Base-by-base conservation (phyloP, 2,113 vertebrate genomes). In the Orycteropus afer region DNA sequence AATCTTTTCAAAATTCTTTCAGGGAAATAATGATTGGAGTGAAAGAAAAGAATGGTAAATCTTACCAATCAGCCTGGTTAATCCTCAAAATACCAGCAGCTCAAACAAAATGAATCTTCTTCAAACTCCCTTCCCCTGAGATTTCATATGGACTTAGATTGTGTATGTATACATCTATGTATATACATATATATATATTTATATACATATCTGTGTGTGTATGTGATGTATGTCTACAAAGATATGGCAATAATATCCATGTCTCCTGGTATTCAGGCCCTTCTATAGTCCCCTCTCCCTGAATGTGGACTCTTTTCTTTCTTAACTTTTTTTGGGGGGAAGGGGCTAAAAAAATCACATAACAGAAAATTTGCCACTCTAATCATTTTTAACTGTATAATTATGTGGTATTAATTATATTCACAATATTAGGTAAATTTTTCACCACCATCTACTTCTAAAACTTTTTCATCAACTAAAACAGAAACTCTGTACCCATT, bases 31-130 rank as follows among this genome's bases (percentile, higher is more conserved):
- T 79, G 55, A 49, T 63, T 25, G 20, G 14, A 61, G 15, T 27
- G 32, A 20, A 93, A 47, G 47, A 69, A 85, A 88, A 61, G 34
- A 71, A 14, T 79, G 55, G 40, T 27, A 12, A 57, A 55, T 40
- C 40, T 81, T 32, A 55, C 15, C 78, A 27, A 14, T 81, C 47
- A 23, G 27, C 15, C 23, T 7, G 7, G 53, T 25, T 34, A 85
- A 77, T 42, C 22, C n/a, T 95, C 47, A 95, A 86, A 84, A 90
- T 17, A 55, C 2, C n/a, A 76, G 29, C 29, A 61, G 11, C 49
- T 73, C 92, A 89, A 59, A 79, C 57, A 45, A 82, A 79, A 73
- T 8, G 18, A 29, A 49, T 74, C 42, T 93, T 40, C 32, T 32
- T 83, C 18, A 88, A 3, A 0, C 5, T 2, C 49, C 5, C 67